Evolutionary conservation across 1,140 invertebrate genomes (phyloP), one percentile per base, ranked within the genome.

Genomic region (Drosophila santomea): DNA sequence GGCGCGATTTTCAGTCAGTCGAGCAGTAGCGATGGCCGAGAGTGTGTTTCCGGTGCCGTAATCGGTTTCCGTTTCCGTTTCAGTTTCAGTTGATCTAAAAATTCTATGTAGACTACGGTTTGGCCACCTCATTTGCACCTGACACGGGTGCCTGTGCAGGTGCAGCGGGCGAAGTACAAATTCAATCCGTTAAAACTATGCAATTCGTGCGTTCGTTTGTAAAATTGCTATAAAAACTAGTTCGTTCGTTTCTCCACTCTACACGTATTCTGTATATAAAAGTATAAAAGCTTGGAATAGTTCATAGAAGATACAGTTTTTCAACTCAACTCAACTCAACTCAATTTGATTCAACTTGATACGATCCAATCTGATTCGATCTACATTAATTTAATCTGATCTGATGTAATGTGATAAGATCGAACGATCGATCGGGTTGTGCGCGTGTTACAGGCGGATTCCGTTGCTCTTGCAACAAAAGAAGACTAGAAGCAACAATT

Each of bases 401-500:
- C 38, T 39, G 38, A 39, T 39, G 11, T 39, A 62, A 60, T 78
- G 44, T 39, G 72, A 74, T 78, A 20, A 2, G 20, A 68, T 68
- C 38, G 28, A 60, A 38, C 54, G 23, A 44, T 60, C 61, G 45
- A 77, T 71, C 47, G 61, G 39, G 32, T 62, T 88, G 80, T 73
- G 80, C 77, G 73, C 61, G 61, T 80, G 62, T 83, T 66, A 78
- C 59, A 74, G 77, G 79, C 71, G 58, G 57, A 78, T 84, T 80
- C 78, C 85, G 91, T 92, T 92, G 91, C 91, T 92, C 91, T 86
- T 91, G 91, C 91, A 91, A 90, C 80, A 90, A 90, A 80, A 92
- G 91, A 92, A 92, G 91, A 92, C 91, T 92, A 92, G 91, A 92
- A 92, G 91, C 91, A 92, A 91, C 91, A 91, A 89, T 82, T 89